Percentiles rank a stretch among this genome's conserved stretches.
phyloP scores from a whole-genome alignment of 2,797 vertebrate species.

The Girardinus metallicus region DNA sequence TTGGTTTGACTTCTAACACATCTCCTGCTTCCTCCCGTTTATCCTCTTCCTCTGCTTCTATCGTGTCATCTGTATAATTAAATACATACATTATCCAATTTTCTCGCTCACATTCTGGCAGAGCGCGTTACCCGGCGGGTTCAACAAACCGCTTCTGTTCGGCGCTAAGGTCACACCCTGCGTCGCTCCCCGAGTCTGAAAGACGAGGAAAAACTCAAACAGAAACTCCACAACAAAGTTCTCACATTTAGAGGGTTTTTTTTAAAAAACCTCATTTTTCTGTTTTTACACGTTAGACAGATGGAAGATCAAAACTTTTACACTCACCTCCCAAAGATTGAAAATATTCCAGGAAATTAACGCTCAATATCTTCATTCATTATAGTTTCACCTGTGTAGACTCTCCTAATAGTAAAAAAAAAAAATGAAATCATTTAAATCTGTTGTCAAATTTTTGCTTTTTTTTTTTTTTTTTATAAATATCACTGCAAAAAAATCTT shows the following conservation, averaged over 20 bases:
- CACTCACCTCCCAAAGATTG: neutral
- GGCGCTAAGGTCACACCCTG: neutral
- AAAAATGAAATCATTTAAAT: too few relatives aligned
- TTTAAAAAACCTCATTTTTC: neutral
- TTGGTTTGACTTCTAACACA: conserved; percentile 52
- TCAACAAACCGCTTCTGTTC: neutral
- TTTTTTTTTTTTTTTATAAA: too few relatives aligned
- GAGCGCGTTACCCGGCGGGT: neutral
- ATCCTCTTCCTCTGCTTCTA: conserved; percentile 16
- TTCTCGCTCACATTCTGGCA: conserved; percentile 18
- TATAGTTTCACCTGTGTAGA: neutral
- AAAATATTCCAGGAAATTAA: neutral
- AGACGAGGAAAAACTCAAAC: neutral
- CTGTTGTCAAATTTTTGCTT: too few relatives aligned
- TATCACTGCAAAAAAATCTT: too few relatives aligned
- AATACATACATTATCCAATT: conserved; percentile 42
- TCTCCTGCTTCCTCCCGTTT: conserved; percentile 7
- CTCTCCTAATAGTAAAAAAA: neutral
- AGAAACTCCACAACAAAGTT: neutral
- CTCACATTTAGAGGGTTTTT: neutral
- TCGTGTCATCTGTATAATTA: conserved; percentile 57
- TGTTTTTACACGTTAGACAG: neutral
- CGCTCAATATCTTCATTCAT: neutral
- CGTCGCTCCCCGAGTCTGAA: neutral
- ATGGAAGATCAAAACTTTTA: neutral